Base-by-base conservation (phyloP, 2,888 invertebrate genomes). In the Cheilosia vernalis region DNA sequence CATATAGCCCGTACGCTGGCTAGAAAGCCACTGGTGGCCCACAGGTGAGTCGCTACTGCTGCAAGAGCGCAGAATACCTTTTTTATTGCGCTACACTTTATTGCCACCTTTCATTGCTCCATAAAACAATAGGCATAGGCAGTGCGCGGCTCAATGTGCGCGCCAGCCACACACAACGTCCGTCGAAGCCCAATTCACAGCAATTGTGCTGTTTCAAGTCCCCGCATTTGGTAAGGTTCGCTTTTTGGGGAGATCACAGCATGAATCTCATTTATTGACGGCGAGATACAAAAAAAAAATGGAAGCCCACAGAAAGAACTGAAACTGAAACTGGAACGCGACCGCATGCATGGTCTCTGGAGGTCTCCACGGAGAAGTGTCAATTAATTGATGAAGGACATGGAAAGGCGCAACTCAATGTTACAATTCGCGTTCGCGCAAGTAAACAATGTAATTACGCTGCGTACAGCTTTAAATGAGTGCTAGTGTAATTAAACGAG, bases 301-400 rank as follows among this genome's bases (percentile, higher is more conserved):
- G 6, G 61, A 66, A 63, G 66, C 37, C 76, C 17, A 53, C 61
- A 33, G 49, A 78, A 79, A 53, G 17, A 37, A 77, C 53, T 69
- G 33, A 37, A 79, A 53, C 58, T 40, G 66, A 78, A 82, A 66
- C 70, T 80, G 73, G 80, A 84, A 80, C 80, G 70, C 80, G 70
- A 79, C 83, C 76, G 53, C 77, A 69, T 79, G 64, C 69, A 60
- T 76, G 64, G 77, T 82, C 84, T 70, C 84, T 47, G 42, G 80
- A 60, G 84, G 64, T 60, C 69, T 60, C 21, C 61, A 42, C 51
- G 44, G 63, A 76, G 66, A 84, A 80, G 84, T 84, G 84, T 84
- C 84, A 84, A 84, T 84, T 84, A 84, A 84, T 80, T 76, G 74
- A 74, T 40, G 80, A 84, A 84, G 84, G 84, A 84, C 84, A 70